A percentile compares a stretch with the other conserved stretches of the same genome.
Evolutionary conservation across 2,797 vertebrate species (phyloP).

Genomic region (Aulostomus chinensis): DNA sequence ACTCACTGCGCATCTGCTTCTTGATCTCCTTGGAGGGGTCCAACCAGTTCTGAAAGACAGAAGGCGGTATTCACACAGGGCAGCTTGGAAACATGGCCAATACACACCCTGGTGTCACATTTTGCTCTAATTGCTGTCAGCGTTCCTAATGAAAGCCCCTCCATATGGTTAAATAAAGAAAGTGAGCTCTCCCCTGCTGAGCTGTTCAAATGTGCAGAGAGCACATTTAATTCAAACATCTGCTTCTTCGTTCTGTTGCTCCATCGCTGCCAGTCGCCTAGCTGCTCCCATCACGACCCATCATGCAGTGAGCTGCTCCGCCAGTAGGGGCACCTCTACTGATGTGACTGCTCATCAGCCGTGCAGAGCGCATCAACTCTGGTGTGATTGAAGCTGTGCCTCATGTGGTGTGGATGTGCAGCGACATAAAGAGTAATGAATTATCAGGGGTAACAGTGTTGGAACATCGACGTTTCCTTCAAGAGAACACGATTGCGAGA

Average conservation of each 20-base stretch:
- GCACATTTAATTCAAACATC: conserved; percentile 52
- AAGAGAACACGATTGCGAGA: too few species aligned
- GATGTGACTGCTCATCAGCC: background rate
- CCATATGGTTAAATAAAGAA: conserved; percentile 67
- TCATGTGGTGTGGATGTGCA: too few species aligned
- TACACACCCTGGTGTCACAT: conserved; percentile 43
- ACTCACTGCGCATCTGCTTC: conserved; percentile 98
- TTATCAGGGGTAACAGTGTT: too few species aligned
- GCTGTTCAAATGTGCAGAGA: conserved; percentile 23
- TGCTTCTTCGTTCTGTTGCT: conserved; percentile 40
- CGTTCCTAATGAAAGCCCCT: conserved; percentile 60
- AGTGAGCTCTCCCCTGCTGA: conserved; percentile 34
- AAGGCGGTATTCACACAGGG: conserved; percentile 55
- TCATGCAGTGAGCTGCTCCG: conserved; percentile 19
- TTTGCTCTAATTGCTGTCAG: conserved; percentile 55
- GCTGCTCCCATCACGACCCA: conserved; percentile 29
- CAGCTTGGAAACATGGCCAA: conserved; percentile 32
- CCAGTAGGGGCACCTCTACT: conserved; percentile 22
- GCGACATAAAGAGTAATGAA: too few species aligned
- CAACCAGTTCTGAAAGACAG: conserved; percentile 94
- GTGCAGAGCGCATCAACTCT: too few species aligned
- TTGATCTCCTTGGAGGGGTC: conserved; percentile 99
- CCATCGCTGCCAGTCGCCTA: conserved; percentile 31
- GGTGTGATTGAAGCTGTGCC: too few species aligned
- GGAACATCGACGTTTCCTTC: too few species aligned